Conservation (phyloP, 2,113 vertebrate species). For the Cyphomyrus discorhynchus region DNA sequence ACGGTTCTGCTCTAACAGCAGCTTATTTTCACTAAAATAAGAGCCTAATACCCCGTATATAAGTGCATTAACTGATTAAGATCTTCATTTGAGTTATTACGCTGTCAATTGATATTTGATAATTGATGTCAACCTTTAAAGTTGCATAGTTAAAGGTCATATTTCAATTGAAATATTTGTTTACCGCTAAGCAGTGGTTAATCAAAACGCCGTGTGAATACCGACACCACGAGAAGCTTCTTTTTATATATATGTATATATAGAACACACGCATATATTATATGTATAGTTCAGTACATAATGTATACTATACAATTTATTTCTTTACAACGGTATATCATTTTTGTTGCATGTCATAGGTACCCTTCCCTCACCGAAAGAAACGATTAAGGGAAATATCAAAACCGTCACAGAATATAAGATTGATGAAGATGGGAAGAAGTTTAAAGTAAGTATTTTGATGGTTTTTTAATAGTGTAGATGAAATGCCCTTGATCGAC, state of each 20-base stretch:
- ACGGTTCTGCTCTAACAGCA: background rate
- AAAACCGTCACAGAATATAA: slow-evolving; percentile 91
- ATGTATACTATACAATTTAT: background rate
- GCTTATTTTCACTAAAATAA: background rate
- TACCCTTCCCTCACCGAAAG: slow-evolving; percentile 75
- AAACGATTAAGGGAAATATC: slow-evolving; percentile 84
- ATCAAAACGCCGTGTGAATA: background rate
- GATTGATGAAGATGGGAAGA: slow-evolving; percentile 84
- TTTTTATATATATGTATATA: background rate
- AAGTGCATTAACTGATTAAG: background rate
- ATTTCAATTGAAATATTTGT: background rate
- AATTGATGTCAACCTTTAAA: background rate
- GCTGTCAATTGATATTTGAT: background rate
- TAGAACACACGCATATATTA: background rate
- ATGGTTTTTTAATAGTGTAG: background rate
- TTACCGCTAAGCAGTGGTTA: background rate
- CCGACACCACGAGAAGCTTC: background rate
- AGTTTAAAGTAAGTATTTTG: slow-evolving; percentile 70
- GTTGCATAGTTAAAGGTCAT: background rate
- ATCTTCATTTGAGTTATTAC: background rate
- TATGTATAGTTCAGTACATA: background rate
- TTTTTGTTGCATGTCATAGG: slow-evolving; percentile 45
- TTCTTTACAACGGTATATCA: background rate
- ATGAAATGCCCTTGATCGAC: background rate
- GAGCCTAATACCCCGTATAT: background rate